Conservation (phyloP, 2,888 invertebrate genomes). For the Elaeidobius kamerunicus region DNA sequence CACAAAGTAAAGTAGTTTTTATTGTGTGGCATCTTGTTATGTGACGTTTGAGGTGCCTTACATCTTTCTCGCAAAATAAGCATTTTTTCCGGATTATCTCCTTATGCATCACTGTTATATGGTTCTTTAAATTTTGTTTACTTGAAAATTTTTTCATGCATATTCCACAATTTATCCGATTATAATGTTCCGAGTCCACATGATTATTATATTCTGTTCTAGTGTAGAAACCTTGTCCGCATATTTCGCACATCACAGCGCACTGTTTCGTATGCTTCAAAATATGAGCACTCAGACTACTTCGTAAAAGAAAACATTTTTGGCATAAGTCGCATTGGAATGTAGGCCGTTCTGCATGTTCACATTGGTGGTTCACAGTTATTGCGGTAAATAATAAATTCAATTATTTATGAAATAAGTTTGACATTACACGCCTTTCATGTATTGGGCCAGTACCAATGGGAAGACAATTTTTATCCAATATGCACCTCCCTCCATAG, state of each 20-base stretch:
- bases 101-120: conserved; percentile 34
- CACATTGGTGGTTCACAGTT: conserved; percentile 33
- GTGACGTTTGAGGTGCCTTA: conserved; percentile 5
- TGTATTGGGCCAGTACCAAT: no score
- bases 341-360: conserved; percentile 7
- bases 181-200: conserved; percentile 36
- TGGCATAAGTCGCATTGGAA: conserved; percentile 54
- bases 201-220: conserved; percentile 39
- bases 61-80: conserved; percentile 4
- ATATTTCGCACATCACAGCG: conserved; percentile 51
- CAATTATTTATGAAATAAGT: no score
- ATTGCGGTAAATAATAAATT: no score
- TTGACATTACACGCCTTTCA: no score
- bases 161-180: conserved; percentile 32
- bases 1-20: conserved; percentile 42
- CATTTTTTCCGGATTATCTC: conserved; percentile 4
- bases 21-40: conserved; percentile 8
- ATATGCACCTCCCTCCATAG: no score
- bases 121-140: conserved; percentile 36
- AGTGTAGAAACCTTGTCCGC: conserved; percentile 39
- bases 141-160: conserved; percentile 38
- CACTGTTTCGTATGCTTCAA: conserved; percentile 54
- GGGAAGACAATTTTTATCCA: no score
- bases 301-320: conserved; percentile 49
- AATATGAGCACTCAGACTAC: conserved; percentile 51